Base-by-base conservation (phyloP, 1,140 invertebrate genomes). In the Drosophila nikananu region DNA sequence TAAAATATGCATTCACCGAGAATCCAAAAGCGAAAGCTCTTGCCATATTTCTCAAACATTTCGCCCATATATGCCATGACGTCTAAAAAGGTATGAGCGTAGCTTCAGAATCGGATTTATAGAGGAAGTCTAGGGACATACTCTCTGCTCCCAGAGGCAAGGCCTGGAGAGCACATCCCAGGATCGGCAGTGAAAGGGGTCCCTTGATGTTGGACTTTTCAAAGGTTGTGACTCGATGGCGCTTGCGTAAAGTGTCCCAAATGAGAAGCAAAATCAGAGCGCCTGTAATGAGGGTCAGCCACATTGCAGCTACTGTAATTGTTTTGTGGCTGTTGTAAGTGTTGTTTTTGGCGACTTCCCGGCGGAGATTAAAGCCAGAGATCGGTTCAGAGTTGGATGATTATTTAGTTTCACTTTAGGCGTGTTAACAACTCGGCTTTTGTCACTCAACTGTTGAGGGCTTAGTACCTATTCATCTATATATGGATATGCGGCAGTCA, bases 1-100 rank as follows among this genome's bases (percentile, higher is more conserved):
- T 77, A 91, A 12, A 91, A 23, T 52, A 64, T 27, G 9, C 72
- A 77, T 12, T 91, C 82, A 15, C 95, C n/a, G 95, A 92, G 35
- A 95, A 93, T 70, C 96, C 96, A 57, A 93, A 94, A 30, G 93
- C 94, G 23, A 96, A 86, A 90, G 1, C 71, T 90, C n/a, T 84
- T 72, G 37, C 84, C 84, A 52, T 81, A 84, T 2, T 52, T 39
- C 2, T 54, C 49, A 35, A 89, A 89, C 32, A 30, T 41, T 1
- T 46, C 25, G n/a, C 51, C 86, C 15, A 90, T 74, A 51, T 61
- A 84, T 8, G 51, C 19, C 12, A 89, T 51, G 2, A 89, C 64
- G 49, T 67, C 84, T 89, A 51, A 1, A 44, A 27, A 6, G 3
- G 19, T 37, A 44, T 15, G 23, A n/a, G 3, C 3, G 2, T 3